Conservation (phyloP, 2,888 invertebrate species). For the Spisula solida region DNA sequence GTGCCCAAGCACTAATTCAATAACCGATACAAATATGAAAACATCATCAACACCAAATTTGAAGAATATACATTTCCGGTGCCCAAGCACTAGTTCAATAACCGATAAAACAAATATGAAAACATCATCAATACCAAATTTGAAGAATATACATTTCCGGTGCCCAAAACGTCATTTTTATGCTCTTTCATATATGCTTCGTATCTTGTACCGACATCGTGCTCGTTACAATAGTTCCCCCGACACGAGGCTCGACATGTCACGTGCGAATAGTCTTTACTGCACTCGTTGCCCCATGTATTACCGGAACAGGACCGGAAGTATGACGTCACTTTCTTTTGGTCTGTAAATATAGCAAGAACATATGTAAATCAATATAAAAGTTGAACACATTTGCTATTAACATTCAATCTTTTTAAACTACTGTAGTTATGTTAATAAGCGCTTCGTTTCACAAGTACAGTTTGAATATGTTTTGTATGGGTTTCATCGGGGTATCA, state of each 20-base stretch:
- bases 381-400: too few relatives aligned
- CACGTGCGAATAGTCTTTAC: slow-evolving; percentile 48
- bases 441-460: too few relatives aligned
- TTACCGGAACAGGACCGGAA: slow-evolving; percentile 67
- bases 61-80: not conserved
- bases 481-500: too few relatives aligned
- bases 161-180: slow-evolving; percentile 4
- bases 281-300: slow-evolving; percentile 62
- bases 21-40: not conserved
- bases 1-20: not conserved
- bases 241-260: slow-evolving; percentile 60
- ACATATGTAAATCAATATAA: too few relatives aligned
- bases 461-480: too few relatives aligned
- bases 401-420: too few relatives aligned
- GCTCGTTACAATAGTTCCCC: slow-evolving; percentile 61
- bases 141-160: not conserved
- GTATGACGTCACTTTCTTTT: slow-evolving; percentile 57
- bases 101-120: not conserved
- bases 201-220: slow-evolving; percentile 47
- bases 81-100: not conserved
- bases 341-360: slow-evolving; percentile 29
- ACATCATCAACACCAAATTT: not conserved
- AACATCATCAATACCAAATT: not conserved
- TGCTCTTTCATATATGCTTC: slow-evolving; percentile 41
- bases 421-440: too few relatives aligned